A percentile compares a stretch with the other conserved stretches of the same genome.
Conservation (phyloP, 2,113 vertebrate species). For the Pseudorasbora parva region DNA sequence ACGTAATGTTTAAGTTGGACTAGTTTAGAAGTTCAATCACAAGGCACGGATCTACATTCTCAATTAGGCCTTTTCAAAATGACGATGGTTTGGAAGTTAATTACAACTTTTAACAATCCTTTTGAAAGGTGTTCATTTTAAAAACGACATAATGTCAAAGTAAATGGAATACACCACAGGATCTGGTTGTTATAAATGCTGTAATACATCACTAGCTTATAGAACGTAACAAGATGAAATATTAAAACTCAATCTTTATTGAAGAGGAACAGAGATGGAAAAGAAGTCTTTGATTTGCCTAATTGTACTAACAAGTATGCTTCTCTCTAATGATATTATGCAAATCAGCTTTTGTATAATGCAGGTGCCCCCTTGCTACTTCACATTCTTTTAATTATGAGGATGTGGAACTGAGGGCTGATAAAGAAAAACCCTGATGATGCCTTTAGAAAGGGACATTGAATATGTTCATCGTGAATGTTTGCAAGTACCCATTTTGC, state of each 20-base stretch:
- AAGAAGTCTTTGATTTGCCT: not conserved
- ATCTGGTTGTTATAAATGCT: not conserved
- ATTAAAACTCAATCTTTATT: not conserved
- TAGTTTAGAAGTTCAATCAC: not conserved
- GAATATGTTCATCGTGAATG: not conserved
- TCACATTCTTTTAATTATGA: not conserved
- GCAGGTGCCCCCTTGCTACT: not conserved
- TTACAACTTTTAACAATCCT: not conserved
- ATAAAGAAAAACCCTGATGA: not conserved
- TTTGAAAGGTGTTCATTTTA: not conserved
- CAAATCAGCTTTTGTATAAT: not conserved
- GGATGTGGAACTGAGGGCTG: not conserved
- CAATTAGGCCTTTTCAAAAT: not conserved
- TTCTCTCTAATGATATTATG: not conserved
- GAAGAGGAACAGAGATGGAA: not conserved
- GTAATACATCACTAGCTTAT: not conserved
- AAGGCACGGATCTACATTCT: not conserved
- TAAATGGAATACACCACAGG: not conserved
- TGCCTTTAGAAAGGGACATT: not conserved
- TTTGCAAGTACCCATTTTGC: not conserved
- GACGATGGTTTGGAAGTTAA: not conserved
- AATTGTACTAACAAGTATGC: not conserved
- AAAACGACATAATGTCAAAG: not conserved
- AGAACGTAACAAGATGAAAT: not conserved
- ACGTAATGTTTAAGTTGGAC: not conserved